A percentile compares a stretch with the other conserved stretches of the same genome.
Conservation (phyloP, 2,888 invertebrate genomes). For the Xanthostigma xanthostigma region DNA sequence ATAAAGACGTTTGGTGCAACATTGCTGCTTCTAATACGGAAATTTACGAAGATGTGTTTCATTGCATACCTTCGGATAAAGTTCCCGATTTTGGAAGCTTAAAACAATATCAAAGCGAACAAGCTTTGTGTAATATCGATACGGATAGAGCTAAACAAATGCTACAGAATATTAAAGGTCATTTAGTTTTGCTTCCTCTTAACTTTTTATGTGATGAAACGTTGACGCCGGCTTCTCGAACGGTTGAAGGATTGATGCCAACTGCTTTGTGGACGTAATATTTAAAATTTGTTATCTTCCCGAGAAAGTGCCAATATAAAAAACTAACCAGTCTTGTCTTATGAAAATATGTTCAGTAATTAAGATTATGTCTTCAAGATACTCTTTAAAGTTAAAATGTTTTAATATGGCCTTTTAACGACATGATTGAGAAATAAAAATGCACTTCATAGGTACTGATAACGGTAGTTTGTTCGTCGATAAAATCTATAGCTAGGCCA, state of each 20-base stretch:
- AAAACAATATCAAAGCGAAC: constrained; percentile 58
- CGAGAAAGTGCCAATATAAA: neutral
- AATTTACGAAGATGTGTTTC: constrained; percentile 83
- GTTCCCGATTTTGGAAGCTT: constrained; percentile 66
- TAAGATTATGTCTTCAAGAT: no score
- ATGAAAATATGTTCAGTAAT: no score
- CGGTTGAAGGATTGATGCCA: constrained; percentile 87
- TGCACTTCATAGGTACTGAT: no score
- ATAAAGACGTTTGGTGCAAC: constrained; percentile 66
- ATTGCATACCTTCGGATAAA: constrained; percentile 74
- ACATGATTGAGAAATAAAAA: no score
- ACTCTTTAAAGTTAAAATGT: no score
- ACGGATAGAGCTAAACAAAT: constrained; percentile 55
- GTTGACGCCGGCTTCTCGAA: constrained; percentile 65
- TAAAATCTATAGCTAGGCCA: no score
- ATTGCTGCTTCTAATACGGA: constrained; percentile 72
- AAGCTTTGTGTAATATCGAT: constrained; percentile 56
- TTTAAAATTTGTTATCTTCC: neutral
- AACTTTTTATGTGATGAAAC: constrained; percentile 79
- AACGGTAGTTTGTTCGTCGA: no score
- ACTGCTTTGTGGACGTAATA: constrained; percentile 77
- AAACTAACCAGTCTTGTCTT: no score
- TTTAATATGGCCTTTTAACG: no score
- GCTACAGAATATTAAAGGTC: constrained; percentile 64
- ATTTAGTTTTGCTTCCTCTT: constrained; percentile 77